These are phyloP conservation scores for Rhagoletis zephyria DNA, from an alignment of 1,140 invertebrate genomes.

Conservation along the genomic window DNA sequence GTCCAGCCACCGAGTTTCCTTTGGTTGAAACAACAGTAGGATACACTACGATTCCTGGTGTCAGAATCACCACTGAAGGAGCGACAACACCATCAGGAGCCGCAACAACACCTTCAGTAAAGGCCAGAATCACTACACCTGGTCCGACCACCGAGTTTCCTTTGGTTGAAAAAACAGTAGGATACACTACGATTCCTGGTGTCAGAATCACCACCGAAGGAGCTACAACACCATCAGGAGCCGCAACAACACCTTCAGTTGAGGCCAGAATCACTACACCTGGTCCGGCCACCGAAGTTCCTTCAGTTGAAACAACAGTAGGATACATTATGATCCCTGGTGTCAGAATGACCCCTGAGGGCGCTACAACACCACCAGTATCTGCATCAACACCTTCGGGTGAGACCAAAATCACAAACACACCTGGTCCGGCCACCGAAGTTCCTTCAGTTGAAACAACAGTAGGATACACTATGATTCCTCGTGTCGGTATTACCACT, in stretches of 20 bases:
- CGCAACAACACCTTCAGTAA: not conserved
- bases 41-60: not conserved
- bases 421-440: not conserved
- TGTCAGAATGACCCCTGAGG: not conserved
- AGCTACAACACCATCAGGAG: slow-evolving; percentile 1
- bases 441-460: not conserved
- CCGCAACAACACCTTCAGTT: slow-evolving; percentile 35
- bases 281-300: not conserved
- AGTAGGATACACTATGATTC: not conserved
- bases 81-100: too few relatives aligned
- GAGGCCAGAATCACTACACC: slow-evolving; percentile 45
- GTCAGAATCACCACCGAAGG: slow-evolving; percentile 2
- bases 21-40: not conserved
- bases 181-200: slow-evolving; percentile 51
- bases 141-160: not conserved
- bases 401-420: not conserved
- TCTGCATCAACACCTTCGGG: not conserved
- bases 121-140: not conserved
- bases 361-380: not conserved
- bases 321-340: slow-evolving; percentile 13
- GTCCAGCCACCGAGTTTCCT: not conserved
- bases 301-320: slow-evolving; percentile 53
- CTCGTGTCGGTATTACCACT: not conserved
- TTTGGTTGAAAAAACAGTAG: slow-evolving; percentile 54
- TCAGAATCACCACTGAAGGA: not conserved